Percentiles rank a stretch among this genome's conserved stretches.
Conservation (phyloP, 2,888 invertebrate genomes). For the Apotomis capreana region DNA sequence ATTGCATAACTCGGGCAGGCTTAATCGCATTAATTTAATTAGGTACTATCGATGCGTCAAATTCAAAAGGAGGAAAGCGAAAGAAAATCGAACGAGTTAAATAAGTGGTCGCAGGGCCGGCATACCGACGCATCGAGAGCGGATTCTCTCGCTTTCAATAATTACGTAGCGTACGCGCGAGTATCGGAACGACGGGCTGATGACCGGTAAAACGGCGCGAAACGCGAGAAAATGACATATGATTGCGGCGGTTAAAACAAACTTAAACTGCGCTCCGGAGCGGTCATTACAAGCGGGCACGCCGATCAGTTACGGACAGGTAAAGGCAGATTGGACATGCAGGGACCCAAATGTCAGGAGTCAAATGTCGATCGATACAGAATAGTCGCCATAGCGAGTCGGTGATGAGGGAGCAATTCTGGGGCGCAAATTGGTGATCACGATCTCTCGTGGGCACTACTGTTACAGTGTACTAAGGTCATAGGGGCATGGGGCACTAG, state of each 20-base stretch:
- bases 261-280: conserved; percentile 61
- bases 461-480: conserved; percentile 23
- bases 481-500: background rate
- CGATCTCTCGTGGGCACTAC: conserved; percentile 28
- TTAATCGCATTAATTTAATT: conserved; percentile 27
- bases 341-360: conserved; percentile 48
- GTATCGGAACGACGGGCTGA: conserved; percentile 58
- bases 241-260: conserved; percentile 74
- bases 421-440: conserved; percentile 39
- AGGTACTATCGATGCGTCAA: conserved; percentile 23
- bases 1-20: conserved; percentile 3
- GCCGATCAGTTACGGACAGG: conserved; percentile 51
- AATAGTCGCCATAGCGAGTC: conserved; percentile 33
- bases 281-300: conserved; percentile 56
- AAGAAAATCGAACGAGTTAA: conserved; percentile 49
- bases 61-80: conserved; percentile 45
- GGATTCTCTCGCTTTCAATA: conserved; percentile 64
- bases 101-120: conserved; percentile 45
- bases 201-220: conserved; percentile 67
- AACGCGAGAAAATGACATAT: conserved; percentile 73
- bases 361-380: conserved; percentile 45
- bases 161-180: conserved; percentile 59
- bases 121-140: conserved; percentile 55
- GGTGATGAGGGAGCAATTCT: conserved; percentile 36
- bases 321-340: conserved; percentile 51